Evolutionary conservation across 2,888 invertebrate genomes (phyloP), one percentile per base, ranked within the genome.

Genomic region (Ormyrus rosae): DNA sequence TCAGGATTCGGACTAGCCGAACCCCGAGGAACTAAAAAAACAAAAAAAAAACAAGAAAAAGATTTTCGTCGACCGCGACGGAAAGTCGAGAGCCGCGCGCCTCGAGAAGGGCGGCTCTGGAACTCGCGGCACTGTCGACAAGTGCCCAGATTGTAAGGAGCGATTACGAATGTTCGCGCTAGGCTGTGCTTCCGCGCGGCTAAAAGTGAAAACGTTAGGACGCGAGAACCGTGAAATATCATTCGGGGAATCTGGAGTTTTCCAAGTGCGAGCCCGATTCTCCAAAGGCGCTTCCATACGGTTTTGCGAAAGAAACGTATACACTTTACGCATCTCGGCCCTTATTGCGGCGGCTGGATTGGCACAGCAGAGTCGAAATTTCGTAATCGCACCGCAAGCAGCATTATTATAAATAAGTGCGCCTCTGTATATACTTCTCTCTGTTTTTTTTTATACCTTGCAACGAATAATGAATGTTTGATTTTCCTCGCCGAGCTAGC

Each of bases 381-480:
- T 77, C 69, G 69, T 64, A 70, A 68, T 77, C 70, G 50, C 50
- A 11, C 50, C 48, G 61, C 68, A 56, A 67, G 61, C 68, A 56
- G 60, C 53, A 50, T 11, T 63, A 45, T 53, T 68, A 34, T 68
- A 76, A 61, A 68, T 77, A 77, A 77, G 64, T 65, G 51, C 70
- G 64, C 56, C 77, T 70, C 69, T 77, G 77, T 77, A 71, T 77
- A 77, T 77, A 77, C 34, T 71, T 69, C 46, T 77, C 58, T 58
- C 0, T 46, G 34, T 60, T 73, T 60, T 55, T 50, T 78, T 78
- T 78, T 78, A 61, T 72, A 78, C 72, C 61, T 63, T 55, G 71
- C 72, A 78, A 56, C 69, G 34, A 55, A 58, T 51, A 63, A 67
- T 53, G 55, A 64, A 58, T 71, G 70, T 50, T 64, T 70, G 60